Base-by-base conservation (phyloP, 2,797 vertebrate species). In the Chelon labrosus region DNA sequence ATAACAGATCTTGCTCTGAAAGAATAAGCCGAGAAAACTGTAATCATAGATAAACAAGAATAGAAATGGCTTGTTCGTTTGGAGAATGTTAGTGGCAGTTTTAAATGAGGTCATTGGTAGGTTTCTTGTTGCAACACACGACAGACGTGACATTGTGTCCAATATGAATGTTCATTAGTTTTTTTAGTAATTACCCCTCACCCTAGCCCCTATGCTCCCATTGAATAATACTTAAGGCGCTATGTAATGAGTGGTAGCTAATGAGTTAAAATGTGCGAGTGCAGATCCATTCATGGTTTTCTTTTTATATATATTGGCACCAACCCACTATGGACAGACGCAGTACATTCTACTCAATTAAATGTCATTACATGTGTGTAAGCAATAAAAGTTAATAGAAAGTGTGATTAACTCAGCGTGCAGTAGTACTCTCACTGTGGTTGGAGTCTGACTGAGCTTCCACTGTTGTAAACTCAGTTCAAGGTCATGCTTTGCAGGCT, bases 341-440 rank as follows among this genome's bases (percentile, higher is more conserved):
- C 7, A 73, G 37, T 59, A 37, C 74, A 76, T 80, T 85, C 27
- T 70, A 61, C 74, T 83, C 73, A 67, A 42, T 88, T 85, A 80
- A 79, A 83, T 52, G 19, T 54, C 66, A 76, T 83, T 86, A 77
- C 75, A 87, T 87, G 82, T 75, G 82, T 86, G 87, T 77, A 77
- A 73, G 47, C 61, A 71, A 76, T 91, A 85, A 90, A 90, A 88
- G 75, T 80, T 80, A 86, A 89, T 80, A 85, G 72, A 84, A 82
- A 84, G 84, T 80, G 80, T 82, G 82, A 83, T 90, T 83, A 91
- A 82, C 85, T 86, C 71, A 47, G 84, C 75, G 74, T 77, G 82
- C 42, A 80, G 73, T 20, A 52, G 73, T 63, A n/a, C 47, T 16
- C 68, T 27, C 46, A 53, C 70, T 85, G 83, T 82, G 84, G 83